Percentiles rank a stretch among this genome's conserved stretches.
Evolutionary conservation across 2,888 invertebrate genomes (phyloP).

Genomic region (Orthonevra nobilis): DNA sequence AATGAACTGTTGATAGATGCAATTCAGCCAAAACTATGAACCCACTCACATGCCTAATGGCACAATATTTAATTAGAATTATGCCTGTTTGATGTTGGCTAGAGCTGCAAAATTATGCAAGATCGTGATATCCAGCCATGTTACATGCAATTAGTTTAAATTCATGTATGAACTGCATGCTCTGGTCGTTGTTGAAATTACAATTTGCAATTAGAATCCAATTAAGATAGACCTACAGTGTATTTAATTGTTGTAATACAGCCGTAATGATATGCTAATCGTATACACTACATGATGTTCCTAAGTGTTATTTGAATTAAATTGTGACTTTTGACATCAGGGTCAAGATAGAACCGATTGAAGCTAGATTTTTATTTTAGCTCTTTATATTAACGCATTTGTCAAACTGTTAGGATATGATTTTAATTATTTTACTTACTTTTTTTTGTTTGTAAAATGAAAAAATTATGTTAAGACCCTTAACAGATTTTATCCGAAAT

Average conservation of each 20-base stretch:
- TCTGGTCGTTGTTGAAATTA: slow-evolving; percentile 55
- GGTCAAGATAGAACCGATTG: no score
- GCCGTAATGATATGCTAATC: slow-evolving; percentile 35
- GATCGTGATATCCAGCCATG: slow-evolving; percentile 43
- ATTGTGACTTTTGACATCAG: background rate
- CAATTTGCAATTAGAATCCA: slow-evolving; percentile 68
- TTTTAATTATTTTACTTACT: no score
- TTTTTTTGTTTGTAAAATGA: no score
- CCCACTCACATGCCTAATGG: slow-evolving; percentile 1
- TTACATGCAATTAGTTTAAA: slow-evolving; percentile 49
- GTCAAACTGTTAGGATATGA: no score
- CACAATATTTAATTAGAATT: slow-evolving; percentile 50
- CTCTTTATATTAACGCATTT: no score
- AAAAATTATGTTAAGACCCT: no score
- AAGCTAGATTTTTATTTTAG: no score
- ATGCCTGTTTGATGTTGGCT: slow-evolving; percentile 46
- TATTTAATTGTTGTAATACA: slow-evolving; percentile 58
- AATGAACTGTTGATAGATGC: no score
- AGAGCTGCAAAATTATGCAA: slow-evolving; percentile 44
- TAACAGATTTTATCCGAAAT: no score
- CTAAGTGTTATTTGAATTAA: slow-evolving; percentile 44
- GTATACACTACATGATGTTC: background rate
- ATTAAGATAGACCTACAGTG: slow-evolving; percentile 53
- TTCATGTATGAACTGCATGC: slow-evolving; percentile 57
- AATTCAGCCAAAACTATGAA: background rate